A percentile compares a stretch with the other conserved stretches of the same genome.
These are phyloP conservation scores for Bombylius major DNA, from an alignment of 2,888 invertebrate genomes.

Conservation along the genomic window DNA sequence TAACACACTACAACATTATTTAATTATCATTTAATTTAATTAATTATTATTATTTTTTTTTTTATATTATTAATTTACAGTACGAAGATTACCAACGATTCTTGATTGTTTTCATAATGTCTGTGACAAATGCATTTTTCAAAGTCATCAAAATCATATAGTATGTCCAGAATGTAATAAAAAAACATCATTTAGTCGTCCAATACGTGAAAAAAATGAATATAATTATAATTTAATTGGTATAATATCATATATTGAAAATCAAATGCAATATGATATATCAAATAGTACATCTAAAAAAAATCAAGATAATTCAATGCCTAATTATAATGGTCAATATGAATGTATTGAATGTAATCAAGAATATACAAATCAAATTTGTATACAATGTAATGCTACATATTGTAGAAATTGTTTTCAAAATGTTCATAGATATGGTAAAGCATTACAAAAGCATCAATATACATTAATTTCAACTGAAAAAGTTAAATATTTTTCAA, in stretches of 20 bases:
- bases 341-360: constrained; percentile 27
- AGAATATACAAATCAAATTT: constrained; percentile 19
- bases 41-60: neutral
- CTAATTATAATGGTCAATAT: neutral
- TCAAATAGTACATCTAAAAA: constrained; percentile 10
- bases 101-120: constrained; percentile 54
- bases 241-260: constrained; percentile 7
- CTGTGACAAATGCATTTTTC: constrained; percentile 50
- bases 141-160: constrained; percentile 33
- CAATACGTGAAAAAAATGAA: constrained; percentile 25
- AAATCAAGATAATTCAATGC: neutral
- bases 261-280: constrained; percentile 3
- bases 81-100: constrained; percentile 41
- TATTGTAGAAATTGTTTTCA: constrained; percentile 28
- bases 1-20: too few relatives aligned
- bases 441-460: constrained; percentile 24
- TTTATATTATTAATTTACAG: constrained; percentile 7
- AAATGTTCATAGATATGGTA: constrained; percentile 24
- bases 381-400: constrained; percentile 25
- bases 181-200: constrained; percentile 22
- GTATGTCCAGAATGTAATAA: constrained; percentile 40
- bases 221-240: constrained; percentile 33
- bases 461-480: constrained; percentile 11
- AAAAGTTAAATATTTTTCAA: constrained; percentile 7
- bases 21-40: neutral